Base-by-base conservation (phyloP, 2,113 vertebrate species). In the Calyptomena viridis region DNA sequence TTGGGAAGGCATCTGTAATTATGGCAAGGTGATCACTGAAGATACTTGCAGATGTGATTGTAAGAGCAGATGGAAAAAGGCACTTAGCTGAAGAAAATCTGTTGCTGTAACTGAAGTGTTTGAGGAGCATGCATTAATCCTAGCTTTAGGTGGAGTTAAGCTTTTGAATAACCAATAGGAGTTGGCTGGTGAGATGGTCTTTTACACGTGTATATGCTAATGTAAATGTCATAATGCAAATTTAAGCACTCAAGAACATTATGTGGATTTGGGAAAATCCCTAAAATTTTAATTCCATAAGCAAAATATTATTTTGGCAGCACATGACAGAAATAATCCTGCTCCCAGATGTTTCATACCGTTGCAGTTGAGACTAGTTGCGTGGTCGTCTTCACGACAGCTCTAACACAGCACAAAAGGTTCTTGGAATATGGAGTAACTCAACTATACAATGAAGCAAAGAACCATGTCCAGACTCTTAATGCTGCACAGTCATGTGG, bases 301-400 rank as follows among this genome's bases (percentile, higher is more conserved):
- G 95, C 85, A 96, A 96, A 96, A 95, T 96, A 77, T 75, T 84
- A 95, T 93, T 95, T 94, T 95, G 89, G 90, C 93, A 93, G 90
- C 78, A 90, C 84, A 95, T 95, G 92, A 93, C 92, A 91, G 88
- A 92, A 94, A 60, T 96, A 96, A 97, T 95, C 95, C 93, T 71
- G 64, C 75, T 95, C 80, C 94, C 93, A 93, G 91, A 95, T 96
- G 91, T 89, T 94, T 94, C 67, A 31, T 47, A 67, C 69, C 84
- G 18, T 52, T 93, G 84, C 83, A 96, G 62, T 27, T 75, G 84
- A 91, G 81, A 91, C 62, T 59, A 71, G 77, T 89, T 85, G 82
- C 71, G 73, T 23, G 60, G 85, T 77, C 4, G 16, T 93, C 93
- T 81, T 94, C 68, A 72, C 93, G 90, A 77, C 59, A 64, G 76